Percentiles rank a stretch among this genome's conserved stretches.
Evolutionary conservation across 2,113 vertebrate genomes (phyloP).

Genomic region (Ursus arctos): DNA sequence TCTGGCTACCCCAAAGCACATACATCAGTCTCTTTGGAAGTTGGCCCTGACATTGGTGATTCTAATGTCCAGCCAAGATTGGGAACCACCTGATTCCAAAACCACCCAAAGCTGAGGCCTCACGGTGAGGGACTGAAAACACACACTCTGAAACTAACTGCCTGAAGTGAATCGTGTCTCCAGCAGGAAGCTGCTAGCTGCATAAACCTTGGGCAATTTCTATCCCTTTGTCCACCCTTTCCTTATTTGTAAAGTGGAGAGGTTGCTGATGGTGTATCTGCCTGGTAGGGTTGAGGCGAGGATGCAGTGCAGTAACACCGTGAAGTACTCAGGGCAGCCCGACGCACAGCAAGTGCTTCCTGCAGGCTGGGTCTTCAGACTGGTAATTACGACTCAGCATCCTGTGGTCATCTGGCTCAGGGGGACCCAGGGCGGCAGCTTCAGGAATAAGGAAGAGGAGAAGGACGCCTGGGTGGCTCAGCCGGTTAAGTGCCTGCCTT

Average conservation of each 20-base stretch:
- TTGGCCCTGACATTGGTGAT: not conserved
- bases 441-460: not conserved
- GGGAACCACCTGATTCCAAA: not conserved
- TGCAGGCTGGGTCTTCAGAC: not conserved
- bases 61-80: not conserved
- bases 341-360: accelerated
- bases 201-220: not conserved
- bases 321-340: not conserved
- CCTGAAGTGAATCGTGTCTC: not conserved
- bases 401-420: not conserved
- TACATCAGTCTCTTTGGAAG: not conserved
- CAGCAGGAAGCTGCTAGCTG: not conserved
- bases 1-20: not conserved
- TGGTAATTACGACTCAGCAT: no score
- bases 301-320: not conserved
- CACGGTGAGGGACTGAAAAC: not conserved
- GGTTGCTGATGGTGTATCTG: no score
- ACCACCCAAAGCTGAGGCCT: not conserved
- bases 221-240: not conserved
- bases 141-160: not conserved
- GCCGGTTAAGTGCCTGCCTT: not conserved
- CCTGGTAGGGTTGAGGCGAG: not conserved
- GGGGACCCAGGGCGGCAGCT: not conserved
- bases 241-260: not conserved
- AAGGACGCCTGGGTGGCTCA: not conserved